Base-by-base conservation (phyloP, 2,888 invertebrate genomes). In the Eupithecia subfuscata region DNA sequence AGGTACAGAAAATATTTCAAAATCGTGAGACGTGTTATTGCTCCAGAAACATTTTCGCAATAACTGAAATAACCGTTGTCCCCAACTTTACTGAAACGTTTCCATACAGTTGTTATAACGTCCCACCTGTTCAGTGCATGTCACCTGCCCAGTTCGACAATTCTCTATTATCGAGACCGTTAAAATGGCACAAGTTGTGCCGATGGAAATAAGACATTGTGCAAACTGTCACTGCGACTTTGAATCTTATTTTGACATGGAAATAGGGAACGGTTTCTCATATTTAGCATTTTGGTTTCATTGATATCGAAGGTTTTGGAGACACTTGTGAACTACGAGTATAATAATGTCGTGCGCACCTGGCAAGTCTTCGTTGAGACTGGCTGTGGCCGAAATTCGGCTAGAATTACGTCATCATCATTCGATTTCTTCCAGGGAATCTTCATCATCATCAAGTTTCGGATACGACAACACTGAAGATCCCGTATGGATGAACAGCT, bases 181-280 rank as follows among this genome's bases (percentile, higher is more conserved):
- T 75, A 79, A 81, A 81, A 79, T 70, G 79, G 75, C 79, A 75
- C 77, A 76, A 75, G 74, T 76, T 75, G 67, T 63, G 63, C 78
- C 68, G 74, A 80, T 80, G 79, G 79, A 79, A 79, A 79, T 70
- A 75, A 81, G 79, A 79, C 78, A 81, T 79, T 78, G 78, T 78
- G 70, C 40, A 64, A 75, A 75, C 75, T 80, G 78, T 76, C 78
- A 68, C 60, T 65, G 74, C 48, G 16, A 52, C 68, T 67, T 71
- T 9, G 68, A 76, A 72, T 77, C 71, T 69, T 34, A 43, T 71
- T 63, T 52, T 40, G 45, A 18, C n/a, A 25, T 73, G 73, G 22
- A 60, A 65, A 22, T 67, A n/a, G 34, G 45, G 22, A 45, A 14
- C 12, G n/a, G 12, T 34, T 67, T 71, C 34, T 43, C 12, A 12